Conservation (phyloP, 2,888 invertebrate species). For the Leucoptera coffeella region DNA sequence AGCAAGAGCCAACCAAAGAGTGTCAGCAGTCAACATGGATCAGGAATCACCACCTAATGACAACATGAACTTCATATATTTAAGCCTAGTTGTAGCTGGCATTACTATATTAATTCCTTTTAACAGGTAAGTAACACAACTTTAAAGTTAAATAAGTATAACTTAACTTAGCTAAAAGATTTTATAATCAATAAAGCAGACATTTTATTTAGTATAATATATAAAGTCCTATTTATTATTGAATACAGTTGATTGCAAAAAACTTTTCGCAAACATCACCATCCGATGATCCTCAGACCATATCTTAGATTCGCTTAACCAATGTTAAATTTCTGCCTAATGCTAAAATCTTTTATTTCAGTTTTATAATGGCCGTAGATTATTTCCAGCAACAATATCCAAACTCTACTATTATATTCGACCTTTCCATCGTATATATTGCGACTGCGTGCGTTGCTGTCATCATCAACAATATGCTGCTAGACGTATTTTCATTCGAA, state of each 20-base stretch:
- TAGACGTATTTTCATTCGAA: constrained; percentile 76
- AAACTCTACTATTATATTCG: constrained; percentile 79
- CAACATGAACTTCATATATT: constrained; percentile 64
- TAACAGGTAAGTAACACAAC: constrained; percentile 61
- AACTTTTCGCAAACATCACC: too few relatives aligned
- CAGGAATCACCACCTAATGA: constrained; percentile 64
- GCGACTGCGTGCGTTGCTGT: constrained; percentile 86
- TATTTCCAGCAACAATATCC: constrained; percentile 85
- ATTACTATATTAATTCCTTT: constrained; percentile 87
- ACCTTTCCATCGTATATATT: constrained; percentile 89
- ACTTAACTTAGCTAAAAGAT: too few relatives aligned
- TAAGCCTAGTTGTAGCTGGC: constrained; percentile 76
- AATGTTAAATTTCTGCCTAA: too few relatives aligned
- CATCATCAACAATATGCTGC: constrained; percentile 74
- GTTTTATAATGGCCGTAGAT: constrained; percentile 91
- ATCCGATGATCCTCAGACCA: too few relatives aligned
- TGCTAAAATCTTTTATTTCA: too few relatives aligned
- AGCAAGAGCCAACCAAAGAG: constrained; percentile 47
- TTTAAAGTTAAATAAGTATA: neutral
- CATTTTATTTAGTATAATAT: too few relatives aligned
- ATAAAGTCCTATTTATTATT: too few relatives aligned
- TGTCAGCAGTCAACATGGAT: constrained; percentile 16
- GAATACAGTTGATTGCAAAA: too few relatives aligned
- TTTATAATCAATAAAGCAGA: too few relatives aligned
- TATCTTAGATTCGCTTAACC: too few relatives aligned